A percentile compares a stretch with the other conserved stretches of the same genome.
phyloP scores from a whole-genome alignment of 2,113 vertebrate genomes.

The Macquaria ambigua region DNA sequence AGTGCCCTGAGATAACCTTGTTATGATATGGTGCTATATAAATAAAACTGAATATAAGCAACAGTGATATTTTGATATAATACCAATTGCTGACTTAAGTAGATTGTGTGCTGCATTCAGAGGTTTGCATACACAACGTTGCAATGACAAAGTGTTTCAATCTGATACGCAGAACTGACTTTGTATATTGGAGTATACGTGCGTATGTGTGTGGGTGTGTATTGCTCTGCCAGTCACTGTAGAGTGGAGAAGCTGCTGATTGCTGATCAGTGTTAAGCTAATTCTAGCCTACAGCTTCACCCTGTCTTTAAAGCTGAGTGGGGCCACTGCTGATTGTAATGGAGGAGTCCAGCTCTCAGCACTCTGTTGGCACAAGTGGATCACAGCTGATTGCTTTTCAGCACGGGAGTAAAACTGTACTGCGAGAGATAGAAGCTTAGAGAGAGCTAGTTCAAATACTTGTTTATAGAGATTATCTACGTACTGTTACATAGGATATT shows the following conservation, averaged over 20 bases:
- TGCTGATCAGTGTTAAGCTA: conserved; percentile 54
- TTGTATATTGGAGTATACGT: neutral
- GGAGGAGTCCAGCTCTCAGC: conserved; percentile 38
- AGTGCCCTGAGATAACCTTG: too few species aligned
- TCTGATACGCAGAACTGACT: neutral
- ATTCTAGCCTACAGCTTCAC: conserved; percentile 37
- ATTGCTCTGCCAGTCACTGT: neutral
- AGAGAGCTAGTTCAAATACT: neutral
- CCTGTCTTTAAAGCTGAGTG: conserved; percentile 49
- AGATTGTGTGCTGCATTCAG: neutral
- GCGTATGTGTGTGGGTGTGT: neutral
- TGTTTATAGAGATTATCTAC: neutral
- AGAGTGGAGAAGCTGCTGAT: conserved; percentile 41
- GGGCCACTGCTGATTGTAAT: conserved; percentile 51
- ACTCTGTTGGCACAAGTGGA: conserved; percentile 35
- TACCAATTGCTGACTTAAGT: neutral
- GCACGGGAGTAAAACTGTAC: neutral
- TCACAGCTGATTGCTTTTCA: conserved; percentile 15
- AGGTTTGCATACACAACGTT: neutral
- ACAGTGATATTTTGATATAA: neutral
- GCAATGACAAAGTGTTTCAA: neutral
- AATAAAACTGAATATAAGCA: neutral
- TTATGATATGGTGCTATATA: too few species aligned
- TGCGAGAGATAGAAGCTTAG: neutral
- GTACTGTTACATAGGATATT: neutral